Conservation (phyloP, 2,797 vertebrate genomes). For the Alauda arvensis region DNA sequence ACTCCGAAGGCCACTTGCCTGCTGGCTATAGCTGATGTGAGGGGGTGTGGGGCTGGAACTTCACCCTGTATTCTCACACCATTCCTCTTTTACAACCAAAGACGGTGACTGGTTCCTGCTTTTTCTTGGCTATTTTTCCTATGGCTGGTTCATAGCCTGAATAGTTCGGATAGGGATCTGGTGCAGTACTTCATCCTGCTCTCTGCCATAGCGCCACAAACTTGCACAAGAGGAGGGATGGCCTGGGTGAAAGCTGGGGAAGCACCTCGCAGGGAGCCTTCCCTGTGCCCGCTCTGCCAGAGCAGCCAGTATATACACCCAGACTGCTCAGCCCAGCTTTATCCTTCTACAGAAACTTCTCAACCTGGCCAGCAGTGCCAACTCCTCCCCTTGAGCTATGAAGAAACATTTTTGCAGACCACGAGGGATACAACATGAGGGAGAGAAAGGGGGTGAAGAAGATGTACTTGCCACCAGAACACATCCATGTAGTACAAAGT, state of each 20-base stretch:
- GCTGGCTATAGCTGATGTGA: neutral
- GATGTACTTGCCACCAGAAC: neutral
- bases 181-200: neutral
- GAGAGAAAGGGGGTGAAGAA: neutral
- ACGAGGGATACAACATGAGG: neutral
- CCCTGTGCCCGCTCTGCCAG: fast-evolving
- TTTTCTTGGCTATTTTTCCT: constrained; percentile 52
- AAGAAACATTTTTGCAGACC: neutral
- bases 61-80: constrained; percentile 36
- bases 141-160: neutral
- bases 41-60: neutral
- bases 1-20: neutral
- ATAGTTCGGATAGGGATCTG: neutral
- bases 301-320: neutral
- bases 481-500: neutral
- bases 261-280: neutral
- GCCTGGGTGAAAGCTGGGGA: neutral
- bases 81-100: constrained; percentile 64
- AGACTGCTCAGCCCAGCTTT: neutral
- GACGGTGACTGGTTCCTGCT: constrained; percentile 52
- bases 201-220: neutral
- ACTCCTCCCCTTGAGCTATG: neutral
- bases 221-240: neutral
- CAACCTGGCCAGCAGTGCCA: neutral
- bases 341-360: neutral